Percentiles rank a stretch among this genome's conserved stretches.
These are phyloP conservation scores for Ditula angustiorana DNA, from an alignment of 2,888 invertebrate genomes.

Conservation along the genomic window DNA sequence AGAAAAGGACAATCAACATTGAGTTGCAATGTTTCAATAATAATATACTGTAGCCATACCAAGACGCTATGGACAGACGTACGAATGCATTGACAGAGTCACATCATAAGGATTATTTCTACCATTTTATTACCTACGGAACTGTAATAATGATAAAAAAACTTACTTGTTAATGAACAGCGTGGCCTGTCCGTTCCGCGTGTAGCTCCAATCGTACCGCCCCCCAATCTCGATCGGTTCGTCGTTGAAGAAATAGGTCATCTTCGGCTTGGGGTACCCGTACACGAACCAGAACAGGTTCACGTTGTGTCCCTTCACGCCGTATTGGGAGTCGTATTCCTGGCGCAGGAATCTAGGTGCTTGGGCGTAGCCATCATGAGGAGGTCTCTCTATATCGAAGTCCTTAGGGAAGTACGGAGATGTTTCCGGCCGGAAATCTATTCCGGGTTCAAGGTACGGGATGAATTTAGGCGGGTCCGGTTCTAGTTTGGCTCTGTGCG, in stretches of 20 bases:
- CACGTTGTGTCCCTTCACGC: constrained; percentile 95
- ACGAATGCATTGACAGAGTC: no score
- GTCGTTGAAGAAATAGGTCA: constrained; percentile 95
- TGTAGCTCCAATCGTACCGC: constrained; percentile 94
- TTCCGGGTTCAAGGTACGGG: constrained; percentile 92
- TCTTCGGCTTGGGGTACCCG: constrained; percentile 97
- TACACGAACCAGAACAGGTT: constrained; percentile 97
- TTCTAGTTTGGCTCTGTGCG: constrained; percentile 91
- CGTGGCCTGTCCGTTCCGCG: constrained; percentile 95
- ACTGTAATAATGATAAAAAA: no score
- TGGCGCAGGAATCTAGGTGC: constrained; percentile 95
- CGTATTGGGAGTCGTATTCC: constrained; percentile 95
- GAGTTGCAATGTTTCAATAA: no score
- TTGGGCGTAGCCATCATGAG: constrained; percentile 93
- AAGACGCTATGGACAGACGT: no score
- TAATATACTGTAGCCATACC: no score
- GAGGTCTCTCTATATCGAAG: constrained; percentile 95
- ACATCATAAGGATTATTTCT: no score
- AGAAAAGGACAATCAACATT: no score
- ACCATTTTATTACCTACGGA: no score
- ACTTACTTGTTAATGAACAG: constrained; percentile 94
- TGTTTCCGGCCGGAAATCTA: constrained; percentile 93
- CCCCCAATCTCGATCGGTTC: constrained; percentile 93
- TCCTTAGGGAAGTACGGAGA: constrained; percentile 96
- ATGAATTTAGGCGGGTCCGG: constrained; percentile 92